These are phyloP conservation scores for Platichthys stellatus DNA, from an alignment of 2,113 vertebrate species.

Conservation along the genomic window DNA sequence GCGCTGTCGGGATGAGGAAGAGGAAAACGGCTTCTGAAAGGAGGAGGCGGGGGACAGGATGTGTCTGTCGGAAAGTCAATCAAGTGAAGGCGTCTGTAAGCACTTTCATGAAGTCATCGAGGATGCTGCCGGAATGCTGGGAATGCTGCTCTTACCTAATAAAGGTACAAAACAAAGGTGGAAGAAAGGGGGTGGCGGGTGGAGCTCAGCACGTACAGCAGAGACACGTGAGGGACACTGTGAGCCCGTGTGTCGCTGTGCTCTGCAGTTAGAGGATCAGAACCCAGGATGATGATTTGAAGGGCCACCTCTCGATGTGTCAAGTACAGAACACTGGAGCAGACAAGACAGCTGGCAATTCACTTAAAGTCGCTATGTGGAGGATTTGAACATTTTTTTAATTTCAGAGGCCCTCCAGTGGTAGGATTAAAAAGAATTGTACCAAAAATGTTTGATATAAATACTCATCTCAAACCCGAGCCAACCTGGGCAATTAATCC, in stretches of 20 bases:
- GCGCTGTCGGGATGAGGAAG: conserved; percentile 60
- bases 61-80: conserved; percentile 70
- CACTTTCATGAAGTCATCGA: conserved; percentile 53
- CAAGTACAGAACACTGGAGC: too few species aligned
- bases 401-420: neutral
- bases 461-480: neutral
- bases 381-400: neutral
- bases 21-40: conserved; percentile 62
- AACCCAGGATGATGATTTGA: too few species aligned
- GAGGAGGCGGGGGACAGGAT: conserved; percentile 62
- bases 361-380: neutral
- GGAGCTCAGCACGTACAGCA: conserved; percentile 62
- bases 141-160: conserved; percentile 59
- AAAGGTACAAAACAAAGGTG: conserved; percentile 58
- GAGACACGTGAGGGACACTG: conserved; percentile 4
- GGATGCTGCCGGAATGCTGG: conserved; percentile 59
- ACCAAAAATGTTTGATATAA: neutral
- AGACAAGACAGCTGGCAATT: neutral
- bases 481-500: too few species aligned
- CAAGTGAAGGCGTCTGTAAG: conserved; percentile 57
- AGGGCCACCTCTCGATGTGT: neutral
- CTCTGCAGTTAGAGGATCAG: too few species aligned
- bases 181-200: conserved; percentile 16
- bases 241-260: too few species aligned
- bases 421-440: neutral